Evolutionary conservation across 2,113 vertebrate species (phyloP), one percentile per base, ranked within the genome.

Genomic region (Semicossyphus pulcher): DNA sequence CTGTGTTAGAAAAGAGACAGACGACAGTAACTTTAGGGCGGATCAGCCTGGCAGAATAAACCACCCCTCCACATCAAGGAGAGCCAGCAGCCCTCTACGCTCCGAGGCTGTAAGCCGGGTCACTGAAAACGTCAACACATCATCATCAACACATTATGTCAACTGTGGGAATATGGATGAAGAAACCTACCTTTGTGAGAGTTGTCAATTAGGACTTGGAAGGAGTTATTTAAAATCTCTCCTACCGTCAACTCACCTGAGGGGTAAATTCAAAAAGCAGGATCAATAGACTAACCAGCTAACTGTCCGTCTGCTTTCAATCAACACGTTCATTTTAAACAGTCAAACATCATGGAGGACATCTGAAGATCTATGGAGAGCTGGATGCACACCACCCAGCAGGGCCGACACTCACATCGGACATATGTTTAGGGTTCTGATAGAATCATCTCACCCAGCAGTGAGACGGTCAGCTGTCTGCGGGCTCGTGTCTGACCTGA

Each of bases 191-290:
- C 91, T 92, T 90, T 90, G 79, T 88, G 89, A 84, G 83, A 89
- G 91, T 89, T 89, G 91, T 91, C 91, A 90, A 92, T 92, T 83
- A 92, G 91, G 91, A 92, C 89, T 89, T 92, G 91, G 86, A 92
- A 92, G 86, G 91, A 92, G 89, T 92, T 91, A 91, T 92, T 92
- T 92, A 92, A 92, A 88, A 92, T 88, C 86, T 92, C 91, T 91
- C 91, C 91, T 92, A 92, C 89, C 76, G 91, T 92, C 91, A 92
- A 92, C 89, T 92, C 91, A 92, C 91, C 91, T 92, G 85, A 91
- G 89, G 91, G 89, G 89, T 89, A 90, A 89, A 92, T 91, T 92
- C 91, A 92, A 89, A 92, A 91, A 92, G 89, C 91, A 92, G 91
- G 91, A 91, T 92, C 85, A 92, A 88, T 80, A 91, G 84, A 88